Base-by-base conservation (phyloP, 2,888 invertebrate genomes). In the Pegoplata infirma region DNA sequence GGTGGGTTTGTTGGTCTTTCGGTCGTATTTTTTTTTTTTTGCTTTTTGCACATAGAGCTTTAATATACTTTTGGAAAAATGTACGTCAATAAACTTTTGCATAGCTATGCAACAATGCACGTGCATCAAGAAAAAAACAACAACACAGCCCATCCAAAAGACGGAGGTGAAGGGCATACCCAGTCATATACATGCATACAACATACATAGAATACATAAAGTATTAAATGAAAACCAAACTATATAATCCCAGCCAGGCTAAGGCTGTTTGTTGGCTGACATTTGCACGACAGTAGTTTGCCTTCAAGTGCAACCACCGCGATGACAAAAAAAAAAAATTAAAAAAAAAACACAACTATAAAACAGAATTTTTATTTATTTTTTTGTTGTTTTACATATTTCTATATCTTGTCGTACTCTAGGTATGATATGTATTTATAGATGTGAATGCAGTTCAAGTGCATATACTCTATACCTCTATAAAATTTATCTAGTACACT, bases 1-100 rank as follows among this genome's bases (percentile, higher is more conserved):
- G 79, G 75, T 79, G 79, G 75, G 79, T 79, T 79, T 79, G 79
- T 79, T 79, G 79, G 79, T 79, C 79, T 79, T 72, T 79, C 79
- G 79, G 79, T 79, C 79, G 75, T 72, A n/a, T n/a, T n/a, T n/a
- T n/a, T n/a, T n/a, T n/a, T 51, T 47, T 28, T 61, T 44, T 19
- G 49, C 47, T 47, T 28, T 61, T 44, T 19, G 49, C 47, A n/a
- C 36, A 40, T 40, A 10, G 21, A 5, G 8, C 5, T 17, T 12
- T 5, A 51, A 59, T n/a, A 49, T 25, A 61, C 49, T 25, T 47
- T 63, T 47, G 61, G 61, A 44, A 73, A 77, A 78, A 75, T 75
- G 56, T 79, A 75, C 79, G 79, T 79, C 79, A 79, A 79, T 79
- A 79, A 79, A 79, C 79, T 79, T 79, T 75, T 79, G 68, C 79